These are phyloP conservation scores for Zoanthus gigantus DNA, from an alignment of 92 coral and sea anemone genomes.

Conservation along the genomic window DNA sequence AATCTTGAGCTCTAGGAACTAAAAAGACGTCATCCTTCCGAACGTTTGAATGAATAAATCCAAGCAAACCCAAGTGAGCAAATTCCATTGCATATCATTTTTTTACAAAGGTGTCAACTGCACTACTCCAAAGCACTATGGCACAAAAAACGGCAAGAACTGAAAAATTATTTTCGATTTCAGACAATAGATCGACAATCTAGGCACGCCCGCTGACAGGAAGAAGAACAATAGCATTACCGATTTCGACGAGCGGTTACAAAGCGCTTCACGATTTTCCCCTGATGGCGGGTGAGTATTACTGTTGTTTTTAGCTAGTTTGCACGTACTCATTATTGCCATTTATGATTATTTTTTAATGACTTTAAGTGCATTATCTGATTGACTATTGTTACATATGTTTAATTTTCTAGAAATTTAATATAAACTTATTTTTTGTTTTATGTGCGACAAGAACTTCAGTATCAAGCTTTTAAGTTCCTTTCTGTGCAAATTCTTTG, in stretches of 20 bases:
- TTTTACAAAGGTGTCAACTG: neutral
- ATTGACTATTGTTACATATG: too few species aligned
- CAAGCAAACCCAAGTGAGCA: neutral
- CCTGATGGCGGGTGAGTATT: conserved; percentile 42
- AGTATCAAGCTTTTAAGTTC: too few species aligned
- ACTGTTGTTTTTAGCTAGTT: neutral
- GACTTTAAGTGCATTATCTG: neutral
- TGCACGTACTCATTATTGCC: neutral
- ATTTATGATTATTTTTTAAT: neutral
- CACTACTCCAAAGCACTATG: conserved; percentile 18
- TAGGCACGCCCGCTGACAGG: conserved; percentile 38
- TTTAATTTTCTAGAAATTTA: too few species aligned
- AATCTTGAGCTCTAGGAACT: neutral
- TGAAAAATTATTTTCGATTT: neutral
- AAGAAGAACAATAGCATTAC: neutral
- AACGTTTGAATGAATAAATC: neutral
- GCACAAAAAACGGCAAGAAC: neutral
- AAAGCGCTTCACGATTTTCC: neutral
- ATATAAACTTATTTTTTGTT: too few species aligned
- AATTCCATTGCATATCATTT: neutral
- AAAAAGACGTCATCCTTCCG: neutral
- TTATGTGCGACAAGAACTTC: too few species aligned
- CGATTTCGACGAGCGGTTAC: conserved; percentile 12
- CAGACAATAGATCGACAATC: conserved; percentile 14
- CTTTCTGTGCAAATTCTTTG: too few species aligned